Evolutionary conservation across 2,888 invertebrate species (phyloP).

Genomic region (Slavum lentiscoides): DNA sequence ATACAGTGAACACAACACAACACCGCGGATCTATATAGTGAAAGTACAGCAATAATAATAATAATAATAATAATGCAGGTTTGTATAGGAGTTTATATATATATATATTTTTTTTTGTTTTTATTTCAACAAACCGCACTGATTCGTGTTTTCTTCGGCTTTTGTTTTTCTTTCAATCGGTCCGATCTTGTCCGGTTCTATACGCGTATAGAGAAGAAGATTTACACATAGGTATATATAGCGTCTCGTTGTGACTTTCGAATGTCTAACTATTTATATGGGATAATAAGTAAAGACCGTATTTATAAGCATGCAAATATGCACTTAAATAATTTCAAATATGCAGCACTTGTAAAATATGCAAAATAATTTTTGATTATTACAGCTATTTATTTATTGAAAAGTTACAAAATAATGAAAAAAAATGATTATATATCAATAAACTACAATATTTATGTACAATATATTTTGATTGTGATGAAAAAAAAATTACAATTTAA

Average conservation of each 20-base stretch:
- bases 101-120: slow-evolving; percentile 13
- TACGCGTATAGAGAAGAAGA: too few relatives aligned
- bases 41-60: slow-evolving; percentile 31
- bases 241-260: slow-evolving; percentile 3
- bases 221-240: background rate
- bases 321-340: too few relatives aligned
- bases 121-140: slow-evolving; percentile 22
- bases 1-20: background rate
- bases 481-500: too few relatives aligned
- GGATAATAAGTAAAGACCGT: too few relatives aligned
- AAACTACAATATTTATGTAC: too few relatives aligned
- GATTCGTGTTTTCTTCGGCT: slow-evolving; percentile 28
- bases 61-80: background rate
- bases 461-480: too few relatives aligned
- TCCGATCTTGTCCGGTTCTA: background rate
- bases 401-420: too few relatives aligned
- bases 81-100: slow-evolving; percentile 10
- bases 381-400: too few relatives aligned
- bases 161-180: slow-evolving; percentile 30
- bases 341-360: too few relatives aligned
- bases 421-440: background rate
- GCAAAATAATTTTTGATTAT: too few relatives aligned
- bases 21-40: slow-evolving; percentile 30
- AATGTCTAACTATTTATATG: background rate
- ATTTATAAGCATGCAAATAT: too few relatives aligned